Conservation (phyloP, 2,113 vertebrate genomes). For the Haplochromis burtoni region DNA sequence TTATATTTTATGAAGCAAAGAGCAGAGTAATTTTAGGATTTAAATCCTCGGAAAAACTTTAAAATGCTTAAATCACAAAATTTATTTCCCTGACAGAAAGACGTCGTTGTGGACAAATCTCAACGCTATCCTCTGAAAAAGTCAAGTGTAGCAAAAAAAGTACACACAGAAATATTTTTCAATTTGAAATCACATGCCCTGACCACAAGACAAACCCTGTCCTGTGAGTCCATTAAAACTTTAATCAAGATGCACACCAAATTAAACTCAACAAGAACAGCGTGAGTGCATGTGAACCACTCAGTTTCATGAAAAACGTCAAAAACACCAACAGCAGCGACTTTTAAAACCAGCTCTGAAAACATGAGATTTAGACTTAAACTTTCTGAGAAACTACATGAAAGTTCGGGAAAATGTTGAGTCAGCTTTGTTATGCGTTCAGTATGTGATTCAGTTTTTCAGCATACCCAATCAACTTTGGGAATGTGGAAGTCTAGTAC, state of each 20-base stretch:
- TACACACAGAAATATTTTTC: not conserved
- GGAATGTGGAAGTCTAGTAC: not conserved
- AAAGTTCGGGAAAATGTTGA: not conserved
- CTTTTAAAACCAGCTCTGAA: slow-evolving; percentile 17
- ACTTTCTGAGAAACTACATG: not conserved
- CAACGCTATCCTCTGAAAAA: not conserved
- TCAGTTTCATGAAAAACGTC: not conserved
- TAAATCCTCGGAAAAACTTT: rapidly evolving
- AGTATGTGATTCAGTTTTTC: not conserved
- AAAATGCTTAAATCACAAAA: not conserved
- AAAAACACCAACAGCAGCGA: not conserved
- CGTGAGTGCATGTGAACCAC: slow-evolving; percentile 34
- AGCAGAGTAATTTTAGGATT: not conserved
- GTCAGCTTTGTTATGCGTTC: not conserved
- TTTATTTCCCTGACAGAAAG: rapidly evolving
- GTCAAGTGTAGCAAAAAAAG: not conserved
- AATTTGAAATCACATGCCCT: not conserved
- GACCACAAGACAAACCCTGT: not conserved
- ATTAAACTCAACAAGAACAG: slow-evolving; percentile 36
- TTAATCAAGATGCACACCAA: slow-evolving; percentile 4
- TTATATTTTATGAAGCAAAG: not conserved
- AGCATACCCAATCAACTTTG: not conserved
- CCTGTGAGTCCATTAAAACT: slow-evolving; percentile 2
- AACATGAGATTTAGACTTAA: not conserved
- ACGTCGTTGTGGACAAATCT: rapidly evolving